Evolutionary conservation across 2,888 invertebrate genomes (phyloP), one percentile per base, ranked within the genome.

Genomic region (Drymonia ruficornis): DNA sequence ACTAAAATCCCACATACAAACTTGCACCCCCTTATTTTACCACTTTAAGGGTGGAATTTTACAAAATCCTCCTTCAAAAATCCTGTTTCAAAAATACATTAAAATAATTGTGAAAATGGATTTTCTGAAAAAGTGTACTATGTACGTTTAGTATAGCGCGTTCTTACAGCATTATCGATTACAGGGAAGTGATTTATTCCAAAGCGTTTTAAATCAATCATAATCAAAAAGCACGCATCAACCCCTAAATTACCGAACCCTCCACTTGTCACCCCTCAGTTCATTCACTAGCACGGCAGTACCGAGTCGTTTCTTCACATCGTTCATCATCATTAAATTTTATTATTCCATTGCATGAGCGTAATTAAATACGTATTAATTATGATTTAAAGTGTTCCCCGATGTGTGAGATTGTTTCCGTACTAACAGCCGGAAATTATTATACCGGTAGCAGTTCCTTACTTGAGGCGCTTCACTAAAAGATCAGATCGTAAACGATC

Each of bases 321-420:
- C 78, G 80, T 86, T 84, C 75, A 80, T 85, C 84, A 83, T 79
- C 79, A 86, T 84, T 86, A 83, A 75, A 80, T 80, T 83, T 78
- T 82, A 81, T 85, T 82, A 81, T 78, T 75, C 72, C 74, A 72
- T 79, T 67, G 67, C 60, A 65, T 59, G 61, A 61, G 54, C 53
- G 56, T 71, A 54, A 65, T 67, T 63, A 71, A 67, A 73, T 67
- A 71, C 47, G 72, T 28, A 45, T 45, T 45, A 23, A 28, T 45
- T 28, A 56, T 59, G 59, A 69, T 70, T 70, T 67, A 77, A 69
- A 72, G 65, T 62, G 55, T 57, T 59, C 55, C 59, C 58, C 56
- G 36, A 53, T 61, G 55, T 52, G 49, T 55, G 54, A 59, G 61
- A 72, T 69, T 58, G 64, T 69, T 69, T 69, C 12, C 13, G 43